Evolutionary conservation across 2,113 vertebrate genomes (phyloP).

Genomic region (Chamaea fasciata): DNA sequence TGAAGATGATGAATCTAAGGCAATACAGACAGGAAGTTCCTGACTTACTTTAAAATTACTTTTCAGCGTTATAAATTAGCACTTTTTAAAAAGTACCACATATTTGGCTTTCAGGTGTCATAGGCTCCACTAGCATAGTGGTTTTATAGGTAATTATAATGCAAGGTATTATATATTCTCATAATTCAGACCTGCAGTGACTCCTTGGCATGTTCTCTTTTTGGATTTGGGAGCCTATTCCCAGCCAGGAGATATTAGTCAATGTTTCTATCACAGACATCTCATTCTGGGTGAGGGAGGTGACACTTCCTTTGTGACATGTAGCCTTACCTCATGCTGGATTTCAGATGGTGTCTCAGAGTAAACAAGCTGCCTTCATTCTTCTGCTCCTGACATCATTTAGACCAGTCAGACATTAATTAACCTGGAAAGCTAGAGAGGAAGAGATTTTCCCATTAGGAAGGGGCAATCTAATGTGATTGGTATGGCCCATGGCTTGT

Average conservation of each 20-base stretch:
- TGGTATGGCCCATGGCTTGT: background rate
- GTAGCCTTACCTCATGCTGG: background rate
- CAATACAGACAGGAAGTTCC: background rate
- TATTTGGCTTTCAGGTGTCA: background rate
- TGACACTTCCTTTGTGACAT: background rate
- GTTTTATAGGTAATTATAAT: background rate
- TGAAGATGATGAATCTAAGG: background rate
- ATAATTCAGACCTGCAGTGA: background rate
- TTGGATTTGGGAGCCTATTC: background rate
- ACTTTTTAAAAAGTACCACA: background rate
- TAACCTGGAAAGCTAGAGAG: background rate
- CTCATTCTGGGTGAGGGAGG: background rate
- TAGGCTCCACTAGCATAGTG: background rate
- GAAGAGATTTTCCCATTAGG: background rate
- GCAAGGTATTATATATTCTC: background rate
- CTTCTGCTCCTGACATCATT: background rate
- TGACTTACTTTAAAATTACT: background rate
- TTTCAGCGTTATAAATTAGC: background rate
- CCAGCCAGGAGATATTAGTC: background rate
- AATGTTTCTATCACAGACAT: background rate
- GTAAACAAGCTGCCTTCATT: background rate
- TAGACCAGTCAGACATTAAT: constrained; percentile 4
- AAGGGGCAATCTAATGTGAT: background rate
- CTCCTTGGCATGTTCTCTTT: background rate
- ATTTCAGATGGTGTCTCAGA: background rate